phyloP scores from a whole-genome alignment of 92 coral and sea anemone genomes.

The Zoanthus sansibaricus region DNA sequence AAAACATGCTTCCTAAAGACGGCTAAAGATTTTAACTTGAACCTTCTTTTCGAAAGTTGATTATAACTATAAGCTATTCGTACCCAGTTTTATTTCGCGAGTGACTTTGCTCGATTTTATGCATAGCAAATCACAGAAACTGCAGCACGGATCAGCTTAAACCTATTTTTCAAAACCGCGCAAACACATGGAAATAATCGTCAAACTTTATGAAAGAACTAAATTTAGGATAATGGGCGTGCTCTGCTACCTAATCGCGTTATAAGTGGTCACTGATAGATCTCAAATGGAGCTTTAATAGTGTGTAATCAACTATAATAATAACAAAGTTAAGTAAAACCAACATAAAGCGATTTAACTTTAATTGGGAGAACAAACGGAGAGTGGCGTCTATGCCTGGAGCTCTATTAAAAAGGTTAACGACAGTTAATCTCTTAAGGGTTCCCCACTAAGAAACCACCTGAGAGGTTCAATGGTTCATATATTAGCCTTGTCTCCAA shows the following conservation, averaged over 20 bases:
- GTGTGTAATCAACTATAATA: conserved; percentile 38
- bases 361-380: conserved; percentile 22
- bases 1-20: background rate
- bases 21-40: background rate
- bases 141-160: background rate
- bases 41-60: background rate
- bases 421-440: conserved; percentile 2
- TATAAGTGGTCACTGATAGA: conserved; percentile 6
- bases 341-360: conserved; percentile 29
- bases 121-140: conserved; percentile 24
- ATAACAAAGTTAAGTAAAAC: conserved; percentile 10
- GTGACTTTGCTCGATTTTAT: background rate
- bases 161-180: conserved; percentile 7
- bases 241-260: conserved; percentile 25
- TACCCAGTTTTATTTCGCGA: background rate
- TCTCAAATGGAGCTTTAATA: conserved; percentile 30
- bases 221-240: conserved; percentile 40
- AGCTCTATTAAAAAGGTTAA: conserved; percentile 45
- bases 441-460: conserved; percentile 43
- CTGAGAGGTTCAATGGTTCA: background rate
- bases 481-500: background rate
- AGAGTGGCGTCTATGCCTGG: conserved; percentile 1
- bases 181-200: conserved; percentile 43
- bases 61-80: background rate
- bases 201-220: conserved; percentile 30